Percentiles rank a stretch among this genome's conserved stretches.
Evolutionary conservation across 2,113 vertebrate species (phyloP).

Genomic region (Hemichromis elongatus): DNA sequence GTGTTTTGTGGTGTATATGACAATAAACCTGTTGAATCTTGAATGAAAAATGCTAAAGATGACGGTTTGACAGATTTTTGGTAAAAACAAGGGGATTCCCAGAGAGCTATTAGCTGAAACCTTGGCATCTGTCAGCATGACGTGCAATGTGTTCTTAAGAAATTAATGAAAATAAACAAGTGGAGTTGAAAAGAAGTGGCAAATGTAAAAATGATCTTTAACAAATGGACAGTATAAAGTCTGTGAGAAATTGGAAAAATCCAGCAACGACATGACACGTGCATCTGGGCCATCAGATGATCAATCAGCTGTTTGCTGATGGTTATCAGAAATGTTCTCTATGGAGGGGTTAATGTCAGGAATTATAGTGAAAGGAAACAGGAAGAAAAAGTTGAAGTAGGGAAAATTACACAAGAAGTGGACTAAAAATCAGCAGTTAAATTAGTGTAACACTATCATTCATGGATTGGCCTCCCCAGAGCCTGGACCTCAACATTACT

Average conservation of each 20-base stretch:
- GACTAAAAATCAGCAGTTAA: neutral
- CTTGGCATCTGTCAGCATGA: neutral
- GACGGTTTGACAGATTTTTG: neutral
- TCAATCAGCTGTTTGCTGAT: neutral
- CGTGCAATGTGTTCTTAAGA: neutral
- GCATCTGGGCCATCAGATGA: neutral
- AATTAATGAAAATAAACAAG: neutral
- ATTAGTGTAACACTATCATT: neutral
- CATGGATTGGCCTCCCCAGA: rapidly evolving
- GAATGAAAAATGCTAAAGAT: neutral
- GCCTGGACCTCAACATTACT: neutral
- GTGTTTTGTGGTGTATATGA: neutral
- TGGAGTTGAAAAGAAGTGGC: neutral
- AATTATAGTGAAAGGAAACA: neutral
- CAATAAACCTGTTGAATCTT: neutral
- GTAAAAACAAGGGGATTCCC: neutral
- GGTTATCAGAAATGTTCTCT: neutral
- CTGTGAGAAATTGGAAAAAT: neutral
- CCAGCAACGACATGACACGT: rapidly evolving
- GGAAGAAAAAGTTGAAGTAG: neutral
- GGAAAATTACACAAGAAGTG: neutral
- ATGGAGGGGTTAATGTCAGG: neutral
- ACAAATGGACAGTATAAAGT: neutral
- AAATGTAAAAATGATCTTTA: neutral
- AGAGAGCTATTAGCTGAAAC: neutral